Percentiles rank a stretch among this genome's conserved stretches.
Conservation (phyloP, 2,888 invertebrate genomes). For the Melipona bicolor region DNA sequence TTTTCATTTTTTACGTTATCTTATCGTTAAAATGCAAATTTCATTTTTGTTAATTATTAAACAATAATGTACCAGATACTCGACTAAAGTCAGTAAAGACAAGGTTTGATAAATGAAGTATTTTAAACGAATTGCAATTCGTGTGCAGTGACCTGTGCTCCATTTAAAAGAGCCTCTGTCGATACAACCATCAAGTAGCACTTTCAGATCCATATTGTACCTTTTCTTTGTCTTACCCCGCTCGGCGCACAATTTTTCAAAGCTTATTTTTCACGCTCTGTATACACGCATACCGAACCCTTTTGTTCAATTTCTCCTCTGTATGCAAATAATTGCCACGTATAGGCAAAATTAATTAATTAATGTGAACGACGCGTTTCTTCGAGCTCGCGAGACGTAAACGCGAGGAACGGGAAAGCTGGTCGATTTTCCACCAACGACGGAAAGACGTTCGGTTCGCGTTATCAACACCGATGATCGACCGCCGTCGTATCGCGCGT, state of each 20-base stretch:
- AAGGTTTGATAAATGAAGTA: background rate
- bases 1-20: too few species aligned
- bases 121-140: conserved; percentile 25
- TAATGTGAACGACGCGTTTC: background rate
- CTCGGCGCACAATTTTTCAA: background rate
- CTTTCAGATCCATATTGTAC: conserved; percentile 22
- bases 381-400: background rate
- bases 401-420: too few species aligned
- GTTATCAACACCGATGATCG: background rate
- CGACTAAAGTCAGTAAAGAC: conserved; percentile 5
- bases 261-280: background rate
- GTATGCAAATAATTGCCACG: background rate
- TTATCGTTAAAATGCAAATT: background rate
- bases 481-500: background rate
- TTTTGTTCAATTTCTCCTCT: background rate
- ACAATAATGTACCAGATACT: background rate
- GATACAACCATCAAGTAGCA: conserved; percentile 9
- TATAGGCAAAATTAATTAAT: background rate
- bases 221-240: background rate
- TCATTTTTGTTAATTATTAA: background rate
- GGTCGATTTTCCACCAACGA: background rate
- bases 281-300: too few species aligned
- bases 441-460: background rate
- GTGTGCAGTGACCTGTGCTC: conserved; percentile 26
- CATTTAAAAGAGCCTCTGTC: conserved; percentile 22